These are phyloP conservation scores for Cotesia vestalis DNA, from an alignment of 1,140 invertebrate species.

Conservation along the genomic window DNA sequence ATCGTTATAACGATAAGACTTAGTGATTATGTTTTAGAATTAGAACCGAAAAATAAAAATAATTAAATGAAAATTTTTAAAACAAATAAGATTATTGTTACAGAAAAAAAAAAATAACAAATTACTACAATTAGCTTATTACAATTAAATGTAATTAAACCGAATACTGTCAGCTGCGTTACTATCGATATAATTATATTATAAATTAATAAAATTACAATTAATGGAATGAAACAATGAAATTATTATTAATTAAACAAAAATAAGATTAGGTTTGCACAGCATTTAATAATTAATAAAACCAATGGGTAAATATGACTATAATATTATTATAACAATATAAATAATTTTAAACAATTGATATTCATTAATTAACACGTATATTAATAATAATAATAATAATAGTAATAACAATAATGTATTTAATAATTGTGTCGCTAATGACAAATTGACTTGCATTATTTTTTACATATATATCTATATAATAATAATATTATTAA, in stretches of 20 bases:
- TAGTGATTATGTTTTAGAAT: no score
- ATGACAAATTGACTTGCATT: no score
- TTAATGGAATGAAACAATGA: slow-evolving; percentile 21
- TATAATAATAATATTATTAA: no score
- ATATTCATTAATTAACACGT: slow-evolving; percentile 22
- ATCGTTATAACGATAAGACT: no score
- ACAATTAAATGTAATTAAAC: slow-evolving; percentile 10
- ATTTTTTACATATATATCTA: no score
- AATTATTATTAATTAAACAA: slow-evolving; percentile 10
- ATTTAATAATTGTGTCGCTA: no score
- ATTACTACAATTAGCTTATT: slow-evolving; percentile 54
- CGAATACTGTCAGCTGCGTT: slow-evolving; percentile 30
- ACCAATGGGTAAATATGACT: slow-evolving; percentile 49
- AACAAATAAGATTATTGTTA: slow-evolving; percentile 4
- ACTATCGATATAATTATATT: no score
- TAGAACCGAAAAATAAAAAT: no score
- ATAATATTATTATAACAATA: slow-evolving; percentile 44
- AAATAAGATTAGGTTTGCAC: slow-evolving; percentile 38
- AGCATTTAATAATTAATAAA: slow-evolving; percentile 47
- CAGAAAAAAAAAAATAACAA: neutral
- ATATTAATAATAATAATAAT: slow-evolving; percentile 1
- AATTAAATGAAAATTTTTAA: no score
- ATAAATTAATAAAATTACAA: no score
- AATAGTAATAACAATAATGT: no score
- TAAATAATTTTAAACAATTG: slow-evolving; percentile 22